phyloP scores from a whole-genome alignment of 2,797 vertebrate species.

The Melanotaenia pygmaea region DNA sequence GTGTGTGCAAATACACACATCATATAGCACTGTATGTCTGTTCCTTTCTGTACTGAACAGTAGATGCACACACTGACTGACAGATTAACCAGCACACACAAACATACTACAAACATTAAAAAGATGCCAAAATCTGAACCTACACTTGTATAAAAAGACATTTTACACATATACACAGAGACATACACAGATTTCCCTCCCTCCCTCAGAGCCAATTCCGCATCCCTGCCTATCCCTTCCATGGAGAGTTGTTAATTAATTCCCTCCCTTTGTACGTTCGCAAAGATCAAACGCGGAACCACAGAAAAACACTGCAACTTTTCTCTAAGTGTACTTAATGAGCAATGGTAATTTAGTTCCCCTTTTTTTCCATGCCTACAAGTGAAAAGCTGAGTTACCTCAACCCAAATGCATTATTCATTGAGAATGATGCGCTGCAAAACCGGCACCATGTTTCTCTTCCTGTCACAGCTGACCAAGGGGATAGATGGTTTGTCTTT shows the following conservation, averaged over 20 bases:
- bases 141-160: slow-evolving; percentile 17
- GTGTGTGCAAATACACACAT: slow-evolving; percentile 13
- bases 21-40: background rate
- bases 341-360: slow-evolving; percentile 73
- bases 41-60: background rate
- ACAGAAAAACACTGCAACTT: slow-evolving; percentile 75
- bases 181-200: slow-evolving; percentile 7
- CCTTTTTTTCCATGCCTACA: slow-evolving; percentile 56
- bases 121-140: slow-evolving; percentile 43
- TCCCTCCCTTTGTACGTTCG: slow-evolving; percentile 76
- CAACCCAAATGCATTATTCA: slow-evolving; percentile 76
- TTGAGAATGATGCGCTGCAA: slow-evolving; percentile 45
- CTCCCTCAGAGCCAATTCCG: slow-evolving; percentile 64
- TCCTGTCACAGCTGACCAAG: background rate
- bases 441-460: slow-evolving; percentile 12
- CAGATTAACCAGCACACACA: slow-evolving; percentile 32
- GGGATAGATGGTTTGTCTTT: slow-evolving; percentile 14
- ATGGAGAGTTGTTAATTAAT: slow-evolving; percentile 79
- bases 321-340: slow-evolving; percentile 78
- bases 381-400: slow-evolving; percentile 65
- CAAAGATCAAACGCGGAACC: slow-evolving; percentile 77
- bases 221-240: slow-evolving; percentile 68
- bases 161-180: slow-evolving; percentile 10
- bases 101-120: slow-evolving; percentile 40
- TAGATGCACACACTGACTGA: slow-evolving; percentile 33